phyloP scores from a whole-genome alignment of 2,797 vertebrate species.

The Sebastes itinus region DNA sequence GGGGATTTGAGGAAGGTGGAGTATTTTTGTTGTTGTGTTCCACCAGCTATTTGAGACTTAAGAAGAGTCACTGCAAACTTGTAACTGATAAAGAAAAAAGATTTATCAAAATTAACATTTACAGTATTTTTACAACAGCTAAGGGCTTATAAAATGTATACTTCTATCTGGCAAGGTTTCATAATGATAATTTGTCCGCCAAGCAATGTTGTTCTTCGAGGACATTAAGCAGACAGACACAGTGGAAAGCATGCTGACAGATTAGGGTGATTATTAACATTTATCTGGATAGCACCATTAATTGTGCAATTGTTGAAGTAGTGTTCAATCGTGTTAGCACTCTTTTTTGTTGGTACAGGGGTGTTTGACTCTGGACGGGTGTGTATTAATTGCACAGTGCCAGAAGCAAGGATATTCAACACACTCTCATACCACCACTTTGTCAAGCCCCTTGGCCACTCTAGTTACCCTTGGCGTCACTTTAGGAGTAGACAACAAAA shows the following conservation, averaged over 20 bases:
- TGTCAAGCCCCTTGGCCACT: too few relatives aligned
- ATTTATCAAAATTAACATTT: conserved; percentile 20
- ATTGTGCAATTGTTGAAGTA: background rate
- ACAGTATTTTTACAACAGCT: background rate
- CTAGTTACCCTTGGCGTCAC: background rate
- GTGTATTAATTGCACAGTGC: too few relatives aligned
- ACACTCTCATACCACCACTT: too few relatives aligned
- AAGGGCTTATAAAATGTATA: background rate
- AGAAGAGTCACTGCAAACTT: background rate
- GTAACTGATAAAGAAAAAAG: background rate
- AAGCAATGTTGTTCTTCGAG: background rate
- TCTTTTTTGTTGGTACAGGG: background rate
- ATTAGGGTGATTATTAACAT: background rate
- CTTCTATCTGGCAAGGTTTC: background rate
- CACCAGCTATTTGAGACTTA: conserved; percentile 27
- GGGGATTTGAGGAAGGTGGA: conserved; percentile 12
- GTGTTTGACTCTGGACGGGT: too few relatives aligned
- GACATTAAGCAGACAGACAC: background rate
- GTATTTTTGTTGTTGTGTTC: conserved; percentile 29
- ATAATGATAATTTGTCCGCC: background rate
- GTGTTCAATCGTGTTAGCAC: background rate
- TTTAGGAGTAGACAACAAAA: background rate
- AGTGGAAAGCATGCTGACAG: background rate
- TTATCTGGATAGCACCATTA: background rate
- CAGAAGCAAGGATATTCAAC: too few relatives aligned